phyloP scores from a whole-genome alignment of 2,113 vertebrate genomes.

The Protobothrops flavoviridis region DNA sequence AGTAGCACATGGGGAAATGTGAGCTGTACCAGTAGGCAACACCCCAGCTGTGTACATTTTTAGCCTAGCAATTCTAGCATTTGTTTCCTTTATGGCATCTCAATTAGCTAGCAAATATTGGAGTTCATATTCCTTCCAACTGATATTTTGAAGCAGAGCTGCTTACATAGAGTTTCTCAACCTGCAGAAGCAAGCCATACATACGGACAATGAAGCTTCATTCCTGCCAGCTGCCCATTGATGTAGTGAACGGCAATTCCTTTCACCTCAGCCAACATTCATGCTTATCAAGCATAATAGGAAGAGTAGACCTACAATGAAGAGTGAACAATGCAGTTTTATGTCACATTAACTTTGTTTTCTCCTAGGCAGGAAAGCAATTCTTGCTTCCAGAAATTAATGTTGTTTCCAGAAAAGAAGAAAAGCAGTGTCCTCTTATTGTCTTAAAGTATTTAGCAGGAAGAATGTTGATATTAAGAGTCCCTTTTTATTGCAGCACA shows the following conservation, averaged over 20 bases:
- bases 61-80: slow-evolving; percentile 7
- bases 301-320: not conserved
- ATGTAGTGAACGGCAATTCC: not conserved
- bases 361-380: not conserved
- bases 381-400: not conserved
- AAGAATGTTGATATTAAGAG: not conserved
- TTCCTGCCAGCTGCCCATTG: not conserved
- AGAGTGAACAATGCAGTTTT: not conserved
- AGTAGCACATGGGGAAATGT: not conserved
- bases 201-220: not conserved
- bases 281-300: not conserved
- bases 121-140: not conserved
- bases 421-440: not conserved
- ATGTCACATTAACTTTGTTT: not conserved
- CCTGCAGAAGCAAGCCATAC: not conserved
- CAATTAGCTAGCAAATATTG: slow-evolving; percentile 8
- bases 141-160: slow-evolving; percentile 3
- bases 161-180: not conserved
- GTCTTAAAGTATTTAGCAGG: not conserved
- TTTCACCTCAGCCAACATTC: not conserved
- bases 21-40: not conserved
- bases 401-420: not conserved
- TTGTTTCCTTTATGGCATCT: not conserved
- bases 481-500: not conserved
- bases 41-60: slow-evolving; percentile 11